Base-by-base conservation (phyloP, 2,888 invertebrate species). In the Calephelis perditalis region DNA sequence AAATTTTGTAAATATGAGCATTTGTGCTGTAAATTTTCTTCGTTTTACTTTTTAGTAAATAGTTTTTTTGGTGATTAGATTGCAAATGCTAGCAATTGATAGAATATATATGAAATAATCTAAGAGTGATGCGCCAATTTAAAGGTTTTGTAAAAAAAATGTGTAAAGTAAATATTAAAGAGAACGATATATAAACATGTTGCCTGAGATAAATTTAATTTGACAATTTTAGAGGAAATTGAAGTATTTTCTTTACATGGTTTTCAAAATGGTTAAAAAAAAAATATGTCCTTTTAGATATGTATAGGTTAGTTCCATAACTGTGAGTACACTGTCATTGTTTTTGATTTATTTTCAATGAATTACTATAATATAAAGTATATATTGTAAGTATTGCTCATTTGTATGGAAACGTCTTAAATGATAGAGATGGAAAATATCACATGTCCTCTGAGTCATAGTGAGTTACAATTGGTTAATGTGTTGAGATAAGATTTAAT, bases 1-100 rank as follows among this genome's bases (percentile, higher is more conserved):
- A 85, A 82, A 85, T 85, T 85, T 70, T 69, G 68, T 82, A 79
- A 77, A 73, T 77, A 72, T 82, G 79, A 78, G 75, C 73, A 68
- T 72, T 73, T 72, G 75, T 77, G 74, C 75, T 71, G 72, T 71
- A 54, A 54, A 54, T 54, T 54, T 54, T 54, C 54, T n/a, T 54
- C 54, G 36, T 54, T 54, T 54, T 54, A 54, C 54, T 54, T 54
- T 54, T 54, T 54, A 54, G 54, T 54, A 54, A 54, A 36, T 54
- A 54, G 54, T 54, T 36, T 54, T 54, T 54, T 36, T 54, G 54
- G 36, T n/a, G 54, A 54, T 7, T 54, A 40, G 40, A 54, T 54
- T 54, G 54, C 54, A 54, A n/a, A 54, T 54, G 54, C 54, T 54
- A 54, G 54, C 52, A 35, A 52, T 35, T 52, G 7, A 52, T 52